phyloP scores from a whole-genome alignment of 1,140 invertebrate species.

The Drosophila ficusphila region DNA sequence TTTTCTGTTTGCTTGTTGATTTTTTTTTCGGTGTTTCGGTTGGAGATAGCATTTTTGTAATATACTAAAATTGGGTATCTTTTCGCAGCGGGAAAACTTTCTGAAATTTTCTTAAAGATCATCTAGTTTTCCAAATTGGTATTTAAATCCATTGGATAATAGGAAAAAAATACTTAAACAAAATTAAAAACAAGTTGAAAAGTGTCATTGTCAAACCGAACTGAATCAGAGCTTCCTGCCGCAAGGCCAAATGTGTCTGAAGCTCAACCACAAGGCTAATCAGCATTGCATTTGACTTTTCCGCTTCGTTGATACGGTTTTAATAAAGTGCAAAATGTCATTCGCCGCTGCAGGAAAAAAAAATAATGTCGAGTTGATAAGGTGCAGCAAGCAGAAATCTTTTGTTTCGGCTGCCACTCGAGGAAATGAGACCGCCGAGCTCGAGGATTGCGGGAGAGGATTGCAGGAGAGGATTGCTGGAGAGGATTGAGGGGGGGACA shows the following conservation, averaged over 20 bases:
- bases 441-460: slow-evolving; percentile 6
- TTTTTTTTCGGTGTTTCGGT: slow-evolving; percentile 16
- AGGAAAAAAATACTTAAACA: too few relatives aligned
- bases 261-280: slow-evolving; percentile 39
- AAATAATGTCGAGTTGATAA: slow-evolving; percentile 9
- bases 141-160: too few relatives aligned
- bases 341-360: not conserved
- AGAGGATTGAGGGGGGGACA: not conserved
- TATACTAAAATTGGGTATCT: not conserved
- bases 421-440: slow-evolving; percentile 67
- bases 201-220: slow-evolving; percentile 39
- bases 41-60: slow-evolving; percentile 30
- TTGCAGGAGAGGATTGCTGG: slow-evolving; percentile 10
- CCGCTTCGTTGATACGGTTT: slow-evolving; percentile 76
- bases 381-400: slow-evolving; percentile 68
- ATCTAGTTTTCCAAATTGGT: too few relatives aligned
- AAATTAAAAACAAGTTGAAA: too few relatives aligned
- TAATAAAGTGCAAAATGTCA: slow-evolving; percentile 78
- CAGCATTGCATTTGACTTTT: slow-evolving; percentile 77
- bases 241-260: slow-evolving; percentile 31
- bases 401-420: slow-evolving; percentile 73
- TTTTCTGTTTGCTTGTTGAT: slow-evolving; percentile 24
- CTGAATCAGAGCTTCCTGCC: too few relatives aligned
- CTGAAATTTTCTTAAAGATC: not conserved
- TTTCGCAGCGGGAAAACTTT: not conserved